A percentile compares a stretch with the other conserved stretches of the same genome.
Conservation (phyloP, 2,797 vertebrate genomes). For the Acipenser oxyrinchus region DNA sequence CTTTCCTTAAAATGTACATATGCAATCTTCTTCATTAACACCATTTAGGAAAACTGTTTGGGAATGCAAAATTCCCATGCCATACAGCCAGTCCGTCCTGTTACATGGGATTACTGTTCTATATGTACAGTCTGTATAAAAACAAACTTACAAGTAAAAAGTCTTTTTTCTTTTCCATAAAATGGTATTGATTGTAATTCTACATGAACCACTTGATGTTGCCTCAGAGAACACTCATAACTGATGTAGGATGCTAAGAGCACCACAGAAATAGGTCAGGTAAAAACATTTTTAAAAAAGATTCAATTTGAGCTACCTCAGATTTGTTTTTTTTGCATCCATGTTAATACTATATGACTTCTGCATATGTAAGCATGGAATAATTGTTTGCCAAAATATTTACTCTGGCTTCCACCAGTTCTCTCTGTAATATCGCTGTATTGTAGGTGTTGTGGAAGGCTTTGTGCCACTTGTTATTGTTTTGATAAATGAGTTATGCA, state of each 20-base stretch:
- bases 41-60: conserved; percentile 69
- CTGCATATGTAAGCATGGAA: conserved; percentile 74
- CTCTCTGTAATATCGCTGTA: background rate
- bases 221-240: conserved; percentile 74
- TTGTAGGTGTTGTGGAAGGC: background rate
- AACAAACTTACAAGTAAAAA: conserved; percentile 43
- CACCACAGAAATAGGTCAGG: conserved; percentile 79
- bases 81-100: background rate
- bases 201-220: conserved; percentile 71
- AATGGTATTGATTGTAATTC: conserved; percentile 70
- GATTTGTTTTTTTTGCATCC: conserved; percentile 64
- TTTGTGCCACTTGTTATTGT: conserved; percentile 39
- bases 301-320: conserved; percentile 45
- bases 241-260: conserved; percentile 78
- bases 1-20: conserved; percentile 70
- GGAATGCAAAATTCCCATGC: conserved; percentile 71
- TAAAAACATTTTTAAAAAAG: conserved; percentile 68
- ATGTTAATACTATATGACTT: conserved; percentile 71
- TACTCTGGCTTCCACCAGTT: conserved; percentile 66
- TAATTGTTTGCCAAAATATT: conserved; percentile 82
- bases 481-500: conserved; percentile 78
- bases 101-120: conserved; percentile 22
- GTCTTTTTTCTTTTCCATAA: conserved; percentile 56
- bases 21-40: conserved; percentile 72
- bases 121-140: conserved; percentile 68